Evolutionary conservation across 2,113 vertebrate species (phyloP), one percentile per base, ranked within the genome.

Genomic region (Archocentrus centrarchus): DNA sequence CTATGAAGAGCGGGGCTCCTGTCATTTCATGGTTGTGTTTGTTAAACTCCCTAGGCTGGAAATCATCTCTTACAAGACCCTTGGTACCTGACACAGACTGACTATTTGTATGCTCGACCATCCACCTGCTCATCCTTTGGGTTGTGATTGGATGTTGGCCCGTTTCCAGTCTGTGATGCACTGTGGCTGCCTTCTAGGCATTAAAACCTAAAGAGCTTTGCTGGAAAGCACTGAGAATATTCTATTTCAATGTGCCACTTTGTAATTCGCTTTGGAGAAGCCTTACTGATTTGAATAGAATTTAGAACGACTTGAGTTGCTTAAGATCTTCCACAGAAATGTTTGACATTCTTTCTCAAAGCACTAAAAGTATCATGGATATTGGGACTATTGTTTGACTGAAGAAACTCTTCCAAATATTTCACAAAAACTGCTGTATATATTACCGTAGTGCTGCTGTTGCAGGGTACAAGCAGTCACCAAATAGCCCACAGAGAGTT

Each of bases 171-270:
- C 63, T 41, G 83, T 81, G 89, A 91, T 47, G 64, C 87, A 88
- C 55, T 8, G 57, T 24, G 75, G 60, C 76, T 79, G 84, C 79
- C 91, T 92, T 91, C 90, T 53, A 88, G 90, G 89, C 91, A 88
- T 88, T 85, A 88, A 91, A 92, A 82, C 88, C 90, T 80, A 83
- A 93, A 94, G 91, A 93, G 93, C 87, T 94, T 93, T 87, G 89
- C 90, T 93, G 90, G 91, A 94, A 83, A 92, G 93, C 87, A 37
- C 79, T 53, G 81, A 82, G 88, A 92, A 91, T 93, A 90, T 92
- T 92, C 87, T 41, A 84, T 91, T 91, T 91, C 84, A 80, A 78
- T 82, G 83, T 92, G 89, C 86, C 90, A 91, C 91, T 91, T 88
- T 90, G 89, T 91, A 84, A 93, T 92, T 94, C 89, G 90, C 89